phyloP scores from a whole-genome alignment of 1,140 invertebrate genomes.

The Polypedilum vanderplanki region DNA sequence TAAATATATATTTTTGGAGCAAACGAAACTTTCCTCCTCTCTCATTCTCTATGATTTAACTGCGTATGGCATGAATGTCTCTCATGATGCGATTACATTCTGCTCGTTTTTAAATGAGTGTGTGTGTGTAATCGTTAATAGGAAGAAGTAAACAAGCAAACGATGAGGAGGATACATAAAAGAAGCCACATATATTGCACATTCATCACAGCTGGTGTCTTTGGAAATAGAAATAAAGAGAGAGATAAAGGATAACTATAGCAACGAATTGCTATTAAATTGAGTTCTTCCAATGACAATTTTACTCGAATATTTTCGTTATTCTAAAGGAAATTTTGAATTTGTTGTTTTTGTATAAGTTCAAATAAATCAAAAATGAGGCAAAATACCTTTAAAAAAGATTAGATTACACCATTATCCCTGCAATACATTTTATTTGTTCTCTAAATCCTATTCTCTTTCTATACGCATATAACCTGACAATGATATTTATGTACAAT shows the following conservation, averaged over 20 bases:
- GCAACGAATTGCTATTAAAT: constrained; percentile 4
- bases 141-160: neutral
- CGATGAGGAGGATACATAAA: neutral
- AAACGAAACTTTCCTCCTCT: neutral
- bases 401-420: too few species aligned
- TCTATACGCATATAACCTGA: too few species aligned
- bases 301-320: too few species aligned
- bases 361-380: too few species aligned
- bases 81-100: neutral
- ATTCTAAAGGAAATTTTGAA: too few species aligned
- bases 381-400: too few species aligned
- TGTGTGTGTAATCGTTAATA: neutral
- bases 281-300: neutral
- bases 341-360: too few species aligned
- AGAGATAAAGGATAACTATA: neutral
- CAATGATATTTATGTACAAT: too few species aligned
- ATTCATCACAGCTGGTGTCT: constrained; percentile 10
- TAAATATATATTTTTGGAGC: neutral
- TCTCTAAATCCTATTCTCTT: too few species aligned
- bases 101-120: neutral
- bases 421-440: too few species aligned
- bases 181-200: constrained; percentile 11
- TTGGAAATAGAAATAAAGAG: neutral
- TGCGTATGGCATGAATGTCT: neutral
- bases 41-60: neutral